phyloP scores from a whole-genome alignment of 2,888 invertebrate genomes.

The Lasiommata megera region DNA sequence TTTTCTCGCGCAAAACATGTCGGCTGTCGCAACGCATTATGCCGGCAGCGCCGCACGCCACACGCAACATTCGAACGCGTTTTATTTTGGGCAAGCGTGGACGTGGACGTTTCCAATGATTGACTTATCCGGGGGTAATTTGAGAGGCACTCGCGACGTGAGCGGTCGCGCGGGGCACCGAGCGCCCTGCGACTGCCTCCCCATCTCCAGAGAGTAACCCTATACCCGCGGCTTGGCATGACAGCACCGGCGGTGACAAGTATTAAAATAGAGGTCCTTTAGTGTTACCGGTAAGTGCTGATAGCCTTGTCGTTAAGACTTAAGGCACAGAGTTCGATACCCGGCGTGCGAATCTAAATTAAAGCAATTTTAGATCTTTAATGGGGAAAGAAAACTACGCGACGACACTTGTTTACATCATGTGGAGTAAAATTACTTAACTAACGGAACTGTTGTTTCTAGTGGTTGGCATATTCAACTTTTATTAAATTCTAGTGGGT shows the following conservation, averaged over 20 bases:
- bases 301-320: no score
- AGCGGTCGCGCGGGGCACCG: conserved; percentile 35
- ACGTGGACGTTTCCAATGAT: conserved; percentile 78
- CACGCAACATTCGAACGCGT: conserved; percentile 75
- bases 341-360: no score
- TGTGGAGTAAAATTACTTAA: no score
- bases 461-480: no score
- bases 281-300: conserved; percentile 38
- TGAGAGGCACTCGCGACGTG: conserved; percentile 66
- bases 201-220: conserved; percentile 52
- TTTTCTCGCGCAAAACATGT: conserved; percentile 81
- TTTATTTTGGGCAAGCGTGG: conserved; percentile 70
- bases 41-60: conserved; percentile 73
- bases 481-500: no score
- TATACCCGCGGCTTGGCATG: conserved; percentile 42
- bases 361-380: no score
- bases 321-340: no score
- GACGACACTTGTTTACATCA: no score
- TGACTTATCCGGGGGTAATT: conserved; percentile 81
- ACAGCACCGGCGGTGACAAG: conserved; percentile 51
- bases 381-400: no score
- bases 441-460: no score
- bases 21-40: conserved; percentile 79
- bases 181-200: conserved; percentile 44
- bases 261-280: conserved; percentile 51